Base-by-base conservation (phyloP, 2,113 vertebrate species). In the Microcebus griseorufus region DNA sequence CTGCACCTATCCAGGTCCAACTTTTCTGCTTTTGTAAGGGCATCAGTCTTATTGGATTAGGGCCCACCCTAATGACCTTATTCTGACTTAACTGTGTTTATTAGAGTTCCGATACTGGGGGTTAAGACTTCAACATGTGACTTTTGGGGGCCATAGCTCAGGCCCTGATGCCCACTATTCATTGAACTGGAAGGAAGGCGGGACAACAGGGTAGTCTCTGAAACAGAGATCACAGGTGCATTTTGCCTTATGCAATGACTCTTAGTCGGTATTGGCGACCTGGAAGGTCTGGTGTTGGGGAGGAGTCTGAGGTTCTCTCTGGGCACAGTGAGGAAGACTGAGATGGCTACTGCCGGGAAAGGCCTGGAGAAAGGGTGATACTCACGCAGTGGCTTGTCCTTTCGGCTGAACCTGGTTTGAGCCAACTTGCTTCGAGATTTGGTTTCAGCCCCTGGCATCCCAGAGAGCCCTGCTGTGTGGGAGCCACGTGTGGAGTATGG, bases 311-410 rank as follows among this genome's bases (percentile, higher is more conserved):
- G 17, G 42, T 45, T 42, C 58, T 6, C 0, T 39, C 51, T 67
- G 29, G 80, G 67, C 29, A 34, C 37, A 1, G 20, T 7, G 84
- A 18, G 78, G 34, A 70, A 62, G 29, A 75, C 18, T 4, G 12
- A 51, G 82, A 2, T 34, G 53, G 45, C 0, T 17, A 27, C 62
- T 20, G 10, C 37, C 11, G 18, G 75, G 6, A 12, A 42, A 75
- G 60, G 13, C n/a, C 13, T 12, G 51, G 51, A 17, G n/a, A 51
- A 17, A 29, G 9, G 20, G n/a, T 17, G 29, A 22, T 13, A 55
- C 0, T 3, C 9, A 11, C 13, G 25, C 3, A 9, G 9, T 1
- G 27, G 42, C 22, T 51, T 48, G 87, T 70, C 16, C 37, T 42
- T 34, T 17, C 0, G 45, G 39, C 73, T 29, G 55, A 79, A 42